phyloP scores from a whole-genome alignment of 2,797 vertebrate species.

The Arctocebus calabarensis region DNA sequence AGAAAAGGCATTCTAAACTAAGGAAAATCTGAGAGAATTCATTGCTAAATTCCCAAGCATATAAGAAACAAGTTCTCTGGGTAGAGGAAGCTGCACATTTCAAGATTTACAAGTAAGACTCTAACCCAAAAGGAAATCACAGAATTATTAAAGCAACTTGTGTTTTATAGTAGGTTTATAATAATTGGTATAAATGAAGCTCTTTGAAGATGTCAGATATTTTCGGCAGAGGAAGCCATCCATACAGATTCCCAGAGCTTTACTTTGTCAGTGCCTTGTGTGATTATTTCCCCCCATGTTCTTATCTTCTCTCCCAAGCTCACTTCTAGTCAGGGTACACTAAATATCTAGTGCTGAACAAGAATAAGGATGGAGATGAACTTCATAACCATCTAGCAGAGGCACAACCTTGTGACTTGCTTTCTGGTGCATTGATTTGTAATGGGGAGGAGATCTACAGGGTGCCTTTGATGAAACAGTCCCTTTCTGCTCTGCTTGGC shows the following conservation, averaged over 20 bases:
- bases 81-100: slow-evolving; percentile 33
- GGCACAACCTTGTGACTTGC: neutral
- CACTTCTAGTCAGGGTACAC: neutral
- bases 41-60: neutral
- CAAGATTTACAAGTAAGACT: slow-evolving; percentile 44
- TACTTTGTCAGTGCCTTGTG: neutral
- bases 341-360: neutral
- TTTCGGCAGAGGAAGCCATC: slow-evolving; percentile 23
- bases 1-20: neutral
- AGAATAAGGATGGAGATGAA: neutral
- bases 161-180: slow-evolving; percentile 48
- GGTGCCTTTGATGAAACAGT: slow-evolving; percentile 43
- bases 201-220: slow-evolving; percentile 27
- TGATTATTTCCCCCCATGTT: neutral
- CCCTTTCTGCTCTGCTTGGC: neutral
- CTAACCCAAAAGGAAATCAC: slow-evolving; percentile 47
- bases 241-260: slow-evolving; percentile 16
- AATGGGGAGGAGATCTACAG: slow-evolving; percentile 46
- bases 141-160: slow-evolving; percentile 51
- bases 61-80: neutral
- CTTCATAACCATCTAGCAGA: neutral
- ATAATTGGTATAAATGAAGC: slow-evolving; percentile 20
- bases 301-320: neutral
- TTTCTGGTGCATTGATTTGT: slow-evolving; percentile 19
- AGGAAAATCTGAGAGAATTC: neutral